Evolutionary conservation across 2,888 invertebrate species (phyloP), one percentile per base, ranked within the genome.

Genomic region (Galeopsomyia nigrocyanea): DNA sequence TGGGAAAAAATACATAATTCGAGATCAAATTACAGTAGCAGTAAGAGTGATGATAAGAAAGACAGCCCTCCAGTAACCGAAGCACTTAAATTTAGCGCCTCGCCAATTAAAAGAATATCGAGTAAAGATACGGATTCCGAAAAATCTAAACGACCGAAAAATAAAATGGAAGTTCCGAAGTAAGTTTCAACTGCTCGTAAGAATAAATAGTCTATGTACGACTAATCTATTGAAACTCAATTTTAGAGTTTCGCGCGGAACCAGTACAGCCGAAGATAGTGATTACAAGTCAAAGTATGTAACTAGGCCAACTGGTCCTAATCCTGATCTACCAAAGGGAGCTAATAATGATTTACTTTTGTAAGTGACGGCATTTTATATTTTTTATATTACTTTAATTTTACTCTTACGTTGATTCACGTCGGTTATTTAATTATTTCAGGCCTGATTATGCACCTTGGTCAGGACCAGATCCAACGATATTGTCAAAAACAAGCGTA

Each of bases 401-500:
- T 60, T 49, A 56, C n/a, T n/a, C n/a, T 39, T 39, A 7, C 13
- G 39, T 7, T 60, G 6, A 58, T 39, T 58, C 31, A 76, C 70
- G 19, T 70, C 69, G 74, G 68, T 9, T 39, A 14, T 49, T 62
- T 61, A 14, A 60, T 14, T 50, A 49, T 72, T 86, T 67, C 82
- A 95, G 95, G 72, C 91, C 91, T 76, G 94, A 95, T 82, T 95
- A 95, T 82, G 90, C 94, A 62, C 91, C 94, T 5, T 95, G 95
- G 95, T 92, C 92, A 77, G 95, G 95, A 0, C 92, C 94, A 0
- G 92, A 95, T 85, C 90, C 91, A 0, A 89, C 89, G 62, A 86
- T 92, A 17, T 86, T 89, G 9, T 85, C 86, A 31, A 82, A 82
- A 74, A 80, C 10, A 82, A 63, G 72, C 77, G 21, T 79, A 79